These are phyloP conservation scores for Pristiophorus japonicus DNA, from an alignment of 2,113 vertebrate species.

Conservation along the genomic window DNA sequence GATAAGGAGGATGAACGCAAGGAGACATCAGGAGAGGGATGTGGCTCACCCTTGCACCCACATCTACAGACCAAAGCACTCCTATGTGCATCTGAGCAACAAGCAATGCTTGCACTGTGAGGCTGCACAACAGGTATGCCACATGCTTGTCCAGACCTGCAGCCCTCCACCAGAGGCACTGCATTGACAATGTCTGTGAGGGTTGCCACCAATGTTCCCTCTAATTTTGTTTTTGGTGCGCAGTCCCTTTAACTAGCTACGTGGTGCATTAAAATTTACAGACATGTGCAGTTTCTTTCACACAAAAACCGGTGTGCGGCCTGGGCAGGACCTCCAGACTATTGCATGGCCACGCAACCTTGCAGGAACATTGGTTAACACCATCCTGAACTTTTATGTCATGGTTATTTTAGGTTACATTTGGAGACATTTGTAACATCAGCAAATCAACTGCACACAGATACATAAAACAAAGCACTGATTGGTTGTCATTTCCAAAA, in stretches of 20 bases:
- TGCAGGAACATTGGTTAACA: no score
- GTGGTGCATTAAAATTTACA: no score
- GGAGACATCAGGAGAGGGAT: neutral
- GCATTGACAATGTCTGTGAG: no score
- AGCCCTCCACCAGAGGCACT: neutral
- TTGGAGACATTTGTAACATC: neutral
- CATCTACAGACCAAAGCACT: neutral
- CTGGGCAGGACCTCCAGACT: no score
- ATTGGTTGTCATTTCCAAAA: no score
- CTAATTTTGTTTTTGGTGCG: no score
- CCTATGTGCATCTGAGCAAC: neutral
- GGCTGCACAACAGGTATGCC: neutral
- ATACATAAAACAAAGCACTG: neutral
- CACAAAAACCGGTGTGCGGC: no score
- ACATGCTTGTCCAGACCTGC: neutral
- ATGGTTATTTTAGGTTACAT: neutral
- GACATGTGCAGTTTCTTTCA: no score
- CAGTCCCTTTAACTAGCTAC: no score
- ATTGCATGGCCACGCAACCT: no score
- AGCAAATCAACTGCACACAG: neutral
- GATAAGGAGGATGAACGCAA: neutral
- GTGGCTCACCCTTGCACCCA: neutral
- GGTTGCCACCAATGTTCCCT: no score
- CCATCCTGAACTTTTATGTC: no score
- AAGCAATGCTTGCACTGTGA: neutral